Evolutionary conservation across 1,140 invertebrate species (phyloP).

Genomic region (Telenomus remus): DNA sequence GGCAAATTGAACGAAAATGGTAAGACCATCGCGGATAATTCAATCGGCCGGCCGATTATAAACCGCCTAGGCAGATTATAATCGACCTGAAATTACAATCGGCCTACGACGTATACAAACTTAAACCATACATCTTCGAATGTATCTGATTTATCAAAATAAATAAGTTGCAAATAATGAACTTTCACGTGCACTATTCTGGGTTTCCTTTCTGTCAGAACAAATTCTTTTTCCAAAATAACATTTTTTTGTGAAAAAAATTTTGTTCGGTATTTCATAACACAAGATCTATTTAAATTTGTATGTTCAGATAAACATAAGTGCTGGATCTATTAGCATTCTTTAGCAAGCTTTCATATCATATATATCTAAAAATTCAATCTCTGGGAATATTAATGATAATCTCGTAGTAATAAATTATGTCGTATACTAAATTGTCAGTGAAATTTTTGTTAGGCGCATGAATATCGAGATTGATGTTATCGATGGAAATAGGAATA

Average conservation of each 20-base stretch:
- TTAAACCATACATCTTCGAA: slow-evolving; percentile 1
- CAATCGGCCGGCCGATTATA: too few relatives aligned
- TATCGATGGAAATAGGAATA: too few relatives aligned
- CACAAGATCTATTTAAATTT: neutral
- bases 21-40: too few relatives aligned
- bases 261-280: neutral
- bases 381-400: slow-evolving; percentile 30
- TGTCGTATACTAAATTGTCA: too few relatives aligned
- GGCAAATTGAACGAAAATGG: too few relatives aligned
- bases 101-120: too few relatives aligned
- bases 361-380: slow-evolving; percentile 47
- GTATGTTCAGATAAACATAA: neutral
- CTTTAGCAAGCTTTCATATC: slow-evolving; percentile 60
- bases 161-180: slow-evolving; percentile 36
- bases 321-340: slow-evolving; percentile 66
- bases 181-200: slow-evolving; percentile 47
- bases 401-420: slow-evolving; percentile 9
- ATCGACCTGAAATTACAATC: too few relatives aligned
- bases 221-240: slow-evolving; percentile 4
- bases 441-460: too few relatives aligned
- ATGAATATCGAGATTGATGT: too few relatives aligned
- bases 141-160: slow-evolving; percentile 18
- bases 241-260: neutral
- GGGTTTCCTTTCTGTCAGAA: slow-evolving; percentile 8
- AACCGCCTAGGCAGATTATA: too few relatives aligned